A percentile compares a stretch with the other conserved stretches of the same genome.
Conservation (phyloP, 2,113 vertebrate genomes). For the Manacus vitellinus region DNA sequence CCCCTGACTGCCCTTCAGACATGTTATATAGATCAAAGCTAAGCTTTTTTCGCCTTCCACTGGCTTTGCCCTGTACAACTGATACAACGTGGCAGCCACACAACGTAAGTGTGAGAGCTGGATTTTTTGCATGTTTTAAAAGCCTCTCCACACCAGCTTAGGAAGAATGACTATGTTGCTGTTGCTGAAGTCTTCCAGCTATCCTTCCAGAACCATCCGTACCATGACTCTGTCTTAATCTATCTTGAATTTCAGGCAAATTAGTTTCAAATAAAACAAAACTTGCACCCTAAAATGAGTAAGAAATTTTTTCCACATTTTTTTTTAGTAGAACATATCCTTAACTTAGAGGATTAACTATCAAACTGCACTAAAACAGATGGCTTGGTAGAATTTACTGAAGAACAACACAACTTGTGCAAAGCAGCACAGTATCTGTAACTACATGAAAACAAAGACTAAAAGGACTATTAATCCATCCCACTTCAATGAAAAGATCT, state of each 20-base stretch:
- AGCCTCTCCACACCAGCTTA: neutral
- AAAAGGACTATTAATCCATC: neutral
- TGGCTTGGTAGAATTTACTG: neutral
- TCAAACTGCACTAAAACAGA: neutral
- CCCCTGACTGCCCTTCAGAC: neutral
- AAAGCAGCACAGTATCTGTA: neutral
- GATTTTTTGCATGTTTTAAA: neutral
- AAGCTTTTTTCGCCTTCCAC: neutral
- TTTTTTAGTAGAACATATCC: neutral
- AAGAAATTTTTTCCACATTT: neutral
- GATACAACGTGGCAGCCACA: neutral
- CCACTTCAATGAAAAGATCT: neutral
- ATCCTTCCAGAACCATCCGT: neutral
- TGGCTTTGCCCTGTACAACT: neutral
- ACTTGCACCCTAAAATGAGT: neutral
- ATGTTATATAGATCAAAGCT: neutral
- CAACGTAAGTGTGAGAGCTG: accelerated
- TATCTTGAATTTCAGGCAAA: neutral
- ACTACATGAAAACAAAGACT: neutral
- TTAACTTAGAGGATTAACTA: neutral
- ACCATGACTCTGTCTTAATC: neutral
- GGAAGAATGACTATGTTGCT: neutral
- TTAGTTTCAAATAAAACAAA: neutral
- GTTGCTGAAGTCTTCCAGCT: neutral
- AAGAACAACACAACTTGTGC: neutral